A percentile compares a stretch with the other conserved stretches of the same genome.
These are phyloP conservation scores for Contarinia nasturtii DNA, from an alignment of 1,140 invertebrate species.

Conservation along the genomic window DNA sequence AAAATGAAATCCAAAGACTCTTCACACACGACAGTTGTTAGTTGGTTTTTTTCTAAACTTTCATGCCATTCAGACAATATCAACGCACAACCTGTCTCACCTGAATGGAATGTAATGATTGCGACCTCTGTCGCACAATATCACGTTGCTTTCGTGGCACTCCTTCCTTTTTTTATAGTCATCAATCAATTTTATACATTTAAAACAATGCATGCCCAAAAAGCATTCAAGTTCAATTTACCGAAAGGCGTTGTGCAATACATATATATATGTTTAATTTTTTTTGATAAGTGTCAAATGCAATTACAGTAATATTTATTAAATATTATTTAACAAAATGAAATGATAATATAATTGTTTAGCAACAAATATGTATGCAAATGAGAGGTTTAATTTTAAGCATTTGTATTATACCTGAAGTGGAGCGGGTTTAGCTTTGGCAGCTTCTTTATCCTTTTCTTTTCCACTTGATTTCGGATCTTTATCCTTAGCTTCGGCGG, in stretches of 20 bases:
- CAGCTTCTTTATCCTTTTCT: conserved; percentile 28
- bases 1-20: no score
- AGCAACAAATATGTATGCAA: no score
- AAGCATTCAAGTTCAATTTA: conserved; percentile 24
- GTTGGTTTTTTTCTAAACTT: no score
- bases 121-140: conserved; percentile 34
- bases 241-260: conserved; percentile 14
- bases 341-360: no score
- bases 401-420: conserved; percentile 28
- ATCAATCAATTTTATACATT: conserved; percentile 16
- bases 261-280: conserved; percentile 16
- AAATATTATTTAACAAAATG: no score
- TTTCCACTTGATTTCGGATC: conserved; percentile 27
- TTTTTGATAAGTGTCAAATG: no score
- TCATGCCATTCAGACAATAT: conserved; percentile 1
- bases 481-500: conserved; percentile 29
- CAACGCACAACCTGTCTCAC: no score
- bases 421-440: conserved; percentile 30
- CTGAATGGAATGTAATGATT: no score
- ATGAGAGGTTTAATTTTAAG: neutral
- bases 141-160: conserved; percentile 52
- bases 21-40: no score
- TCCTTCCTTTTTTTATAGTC: conserved; percentile 30
- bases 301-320: no score
- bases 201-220: conserved; percentile 6